phyloP scores from a whole-genome alignment of 2,888 invertebrate species.

The Synergus itoensis region DNA sequence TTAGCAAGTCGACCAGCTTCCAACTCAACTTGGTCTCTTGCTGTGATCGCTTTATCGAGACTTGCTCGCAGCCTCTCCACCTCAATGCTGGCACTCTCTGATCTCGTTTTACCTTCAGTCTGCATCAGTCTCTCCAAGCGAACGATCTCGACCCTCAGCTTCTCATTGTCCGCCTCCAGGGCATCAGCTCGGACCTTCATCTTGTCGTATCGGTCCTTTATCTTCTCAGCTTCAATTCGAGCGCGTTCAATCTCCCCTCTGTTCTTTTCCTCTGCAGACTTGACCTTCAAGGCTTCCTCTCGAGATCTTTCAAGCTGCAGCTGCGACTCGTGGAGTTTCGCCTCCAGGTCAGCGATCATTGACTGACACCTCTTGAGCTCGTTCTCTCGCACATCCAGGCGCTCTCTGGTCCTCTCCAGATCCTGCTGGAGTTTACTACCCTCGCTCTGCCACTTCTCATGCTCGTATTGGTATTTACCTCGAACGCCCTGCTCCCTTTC shows the following conservation, averaged over 20 bases:
- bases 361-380: constrained; percentile 85
- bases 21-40: constrained; percentile 90
- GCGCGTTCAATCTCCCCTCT: constrained; percentile 89
- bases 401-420: constrained; percentile 87
- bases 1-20: constrained; percentile 91
- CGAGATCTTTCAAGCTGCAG: constrained; percentile 90
- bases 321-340: constrained; percentile 87
- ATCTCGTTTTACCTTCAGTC: constrained; percentile 80
- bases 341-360: constrained; percentile 85
- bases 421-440: constrained; percentile 79
- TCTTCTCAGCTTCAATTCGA: constrained; percentile 93
- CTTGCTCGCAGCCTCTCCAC: constrained; percentile 92
- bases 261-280: constrained; percentile 88
- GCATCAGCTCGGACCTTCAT: constrained; percentile 86
- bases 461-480: constrained; percentile 89
- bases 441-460: constrained; percentile 84
- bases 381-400: constrained; percentile 86
- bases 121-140: constrained; percentile 82
- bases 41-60: constrained; percentile 90
- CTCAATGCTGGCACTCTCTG: constrained; percentile 82
- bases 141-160: constrained; percentile 85
- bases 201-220: constrained; percentile 92
- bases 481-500: constrained; percentile 88
- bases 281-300: constrained; percentile 87
- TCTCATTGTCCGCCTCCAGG: constrained; percentile 86